phyloP scores from a whole-genome alignment of 2,797 vertebrate species.

The Malacoctenus gilli region DNA sequence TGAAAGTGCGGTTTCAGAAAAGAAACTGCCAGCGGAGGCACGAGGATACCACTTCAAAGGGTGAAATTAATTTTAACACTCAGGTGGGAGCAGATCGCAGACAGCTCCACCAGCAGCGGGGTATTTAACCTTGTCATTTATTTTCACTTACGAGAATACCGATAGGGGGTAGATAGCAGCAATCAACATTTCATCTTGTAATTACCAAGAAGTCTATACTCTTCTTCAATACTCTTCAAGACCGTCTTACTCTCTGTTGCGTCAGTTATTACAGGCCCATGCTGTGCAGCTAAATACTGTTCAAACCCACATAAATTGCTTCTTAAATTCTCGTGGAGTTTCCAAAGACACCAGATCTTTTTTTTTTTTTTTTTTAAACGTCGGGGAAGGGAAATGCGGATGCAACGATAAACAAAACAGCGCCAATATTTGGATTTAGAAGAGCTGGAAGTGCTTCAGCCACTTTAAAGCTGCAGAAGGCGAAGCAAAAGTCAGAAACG shows the following conservation, averaged over 20 bases:
- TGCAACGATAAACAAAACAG: slow-evolving; percentile 15
- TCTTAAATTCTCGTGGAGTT: slow-evolving; percentile 25
- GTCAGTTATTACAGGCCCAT: slow-evolving; percentile 28
- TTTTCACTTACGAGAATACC: slow-evolving; percentile 9
- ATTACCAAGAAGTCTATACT: slow-evolving; percentile 16
- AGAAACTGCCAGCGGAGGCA: slow-evolving; percentile 10
- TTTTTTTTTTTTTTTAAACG: too few species aligned
- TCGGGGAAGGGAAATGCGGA: slow-evolving; percentile 10
- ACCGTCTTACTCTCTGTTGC: slow-evolving; percentile 31
- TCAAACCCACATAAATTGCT: slow-evolving; percentile 31
- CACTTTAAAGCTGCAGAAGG: too few species aligned
- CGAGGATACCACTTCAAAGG: slow-evolving; percentile 37
- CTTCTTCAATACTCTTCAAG: slow-evolving; percentile 24
- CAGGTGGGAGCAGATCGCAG: slow-evolving; percentile 19
- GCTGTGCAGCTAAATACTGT: slow-evolving; percentile 17
- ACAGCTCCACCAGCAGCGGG: not conserved
- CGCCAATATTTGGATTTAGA: not conserved
- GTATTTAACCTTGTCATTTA: slow-evolving; percentile 16
- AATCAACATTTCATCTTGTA: slow-evolving; percentile 14
- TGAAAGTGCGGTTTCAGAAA: slow-evolving; percentile 7
- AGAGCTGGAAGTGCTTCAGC: not conserved
- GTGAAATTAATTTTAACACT: slow-evolving; percentile 12
- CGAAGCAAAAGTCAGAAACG: not conserved
- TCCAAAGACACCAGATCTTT: slow-evolving; percentile 18
- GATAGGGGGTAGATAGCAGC: slow-evolving; percentile 7